phyloP scores from a whole-genome alignment of 1,140 invertebrate genomes.

The Neodiprion fabricii region DNA sequence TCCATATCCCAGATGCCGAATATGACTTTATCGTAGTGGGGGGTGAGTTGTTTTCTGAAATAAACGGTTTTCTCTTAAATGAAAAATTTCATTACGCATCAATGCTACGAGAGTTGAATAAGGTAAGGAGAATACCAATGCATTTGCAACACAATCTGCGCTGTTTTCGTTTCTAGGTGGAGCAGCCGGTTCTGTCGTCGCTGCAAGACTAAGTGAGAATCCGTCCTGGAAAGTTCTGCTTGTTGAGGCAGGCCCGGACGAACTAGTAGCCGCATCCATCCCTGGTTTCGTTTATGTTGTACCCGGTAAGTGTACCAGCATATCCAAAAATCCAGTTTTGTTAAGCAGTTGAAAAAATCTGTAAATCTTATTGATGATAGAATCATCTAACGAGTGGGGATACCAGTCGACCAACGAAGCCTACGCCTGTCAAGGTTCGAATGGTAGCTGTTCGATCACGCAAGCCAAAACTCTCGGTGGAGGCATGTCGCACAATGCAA shows the following conservation, averaged over 20 bases:
- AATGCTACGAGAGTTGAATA: too few relatives aligned
- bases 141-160: too few relatives aligned
- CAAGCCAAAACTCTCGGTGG: constrained; percentile 64
- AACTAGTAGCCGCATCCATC: constrained; percentile 46
- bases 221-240: constrained; percentile 55
- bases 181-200: constrained; percentile 53
- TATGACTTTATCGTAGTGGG: constrained; percentile 88
- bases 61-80: too few relatives aligned
- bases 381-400: constrained; percentile 78
- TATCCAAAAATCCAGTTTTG: too few relatives aligned
- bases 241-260: constrained; percentile 66
- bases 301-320: constrained; percentile 34
- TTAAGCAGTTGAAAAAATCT: too few relatives aligned
- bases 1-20: constrained; percentile 27
- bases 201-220: constrained; percentile 56
- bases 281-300: constrained; percentile 40
- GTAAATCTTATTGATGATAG: too few relatives aligned
- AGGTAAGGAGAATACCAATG: too few relatives aligned
- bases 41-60: constrained; percentile 58
- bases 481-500: constrained; percentile 67
- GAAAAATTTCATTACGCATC: too few relatives aligned
- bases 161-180: constrained; percentile 39
- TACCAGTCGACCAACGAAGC: constrained; percentile 87
- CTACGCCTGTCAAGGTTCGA: constrained; percentile 74
- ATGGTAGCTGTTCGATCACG: constrained; percentile 50